Conservation (phyloP, 1,140 invertebrate genomes). For the Heliconius melpomene region DNA sequence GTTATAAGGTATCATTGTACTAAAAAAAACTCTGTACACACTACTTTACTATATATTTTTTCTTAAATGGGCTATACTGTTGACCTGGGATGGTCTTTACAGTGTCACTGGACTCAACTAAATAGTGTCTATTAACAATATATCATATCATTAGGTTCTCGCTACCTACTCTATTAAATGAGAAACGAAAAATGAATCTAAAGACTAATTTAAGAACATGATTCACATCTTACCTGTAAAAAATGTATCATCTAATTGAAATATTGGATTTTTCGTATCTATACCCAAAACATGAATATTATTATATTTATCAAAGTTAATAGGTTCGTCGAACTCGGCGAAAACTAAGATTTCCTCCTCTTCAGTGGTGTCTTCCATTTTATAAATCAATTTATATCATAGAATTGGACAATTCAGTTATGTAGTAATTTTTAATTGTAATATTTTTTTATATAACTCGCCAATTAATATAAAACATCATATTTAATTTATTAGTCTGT, state of each 20-base stretch:
- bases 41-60: background rate
- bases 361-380: conserved; percentile 39
- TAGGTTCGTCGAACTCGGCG: conserved; percentile 64
- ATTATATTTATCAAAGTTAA: conserved; percentile 66
- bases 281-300: conserved; percentile 71
- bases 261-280: conserved; percentile 61
- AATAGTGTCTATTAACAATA: no score
- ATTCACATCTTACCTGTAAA: conserved; percentile 56
- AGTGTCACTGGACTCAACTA: no score
- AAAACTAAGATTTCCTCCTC: conserved; percentile 69
- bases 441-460: no score
- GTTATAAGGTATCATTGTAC: background rate
- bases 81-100: no score
- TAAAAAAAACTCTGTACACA: background rate
- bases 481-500: no score
- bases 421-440: no score
- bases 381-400: background rate
- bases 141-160: no score
- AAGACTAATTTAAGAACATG: background rate
- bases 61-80: no score
- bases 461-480: no score
- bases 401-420: background rate
- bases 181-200: no score
- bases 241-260: conserved; percentile 72
- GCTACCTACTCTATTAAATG: no score